Conservation (phyloP, 1,140 invertebrate genomes). For the Hyles vespertilio region DNA sequence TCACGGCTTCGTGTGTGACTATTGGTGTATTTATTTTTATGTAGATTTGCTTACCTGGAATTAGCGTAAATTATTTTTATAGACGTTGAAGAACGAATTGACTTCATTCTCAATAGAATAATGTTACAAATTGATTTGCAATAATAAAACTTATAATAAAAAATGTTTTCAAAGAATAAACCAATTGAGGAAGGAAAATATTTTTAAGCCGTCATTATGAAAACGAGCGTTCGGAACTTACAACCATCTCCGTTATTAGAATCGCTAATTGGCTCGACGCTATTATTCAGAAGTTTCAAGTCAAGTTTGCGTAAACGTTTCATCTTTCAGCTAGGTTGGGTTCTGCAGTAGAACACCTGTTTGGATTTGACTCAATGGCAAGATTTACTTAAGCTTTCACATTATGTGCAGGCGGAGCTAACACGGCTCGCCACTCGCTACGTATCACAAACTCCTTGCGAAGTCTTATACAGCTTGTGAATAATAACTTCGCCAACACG, state of each 20-base stretch:
- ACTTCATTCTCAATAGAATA: too few species aligned
- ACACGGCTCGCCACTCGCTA: slow-evolving; percentile 4
- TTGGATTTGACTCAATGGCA: slow-evolving; percentile 12
- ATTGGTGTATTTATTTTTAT: too few species aligned
- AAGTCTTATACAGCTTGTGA: slow-evolving; percentile 9
- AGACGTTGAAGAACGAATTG: too few species aligned
- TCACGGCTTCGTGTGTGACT: too few species aligned
- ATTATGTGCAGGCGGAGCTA: slow-evolving; percentile 3
- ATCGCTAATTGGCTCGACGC: slow-evolving; percentile 19
- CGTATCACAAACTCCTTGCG: background rate
- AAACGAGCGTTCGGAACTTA: slow-evolving; percentile 5
- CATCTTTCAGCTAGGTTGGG: slow-evolving; percentile 9
- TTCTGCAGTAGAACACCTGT: slow-evolving; percentile 18
- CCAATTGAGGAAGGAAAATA: too few species aligned
- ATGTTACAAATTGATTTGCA: too few species aligned
- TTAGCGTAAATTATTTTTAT: too few species aligned
- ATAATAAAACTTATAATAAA: too few species aligned
- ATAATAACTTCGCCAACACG: background rate
- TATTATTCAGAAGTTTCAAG: slow-evolving; percentile 26
- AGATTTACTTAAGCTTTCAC: slow-evolving; percentile 23
- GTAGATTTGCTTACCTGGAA: too few species aligned
- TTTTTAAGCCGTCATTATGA: slow-evolving; percentile 1
- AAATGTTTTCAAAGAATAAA: too few species aligned
- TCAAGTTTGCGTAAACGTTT: slow-evolving; percentile 24
- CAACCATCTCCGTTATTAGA: slow-evolving; percentile 16